Percentiles rank a stretch among this genome's conserved stretches.
phyloP scores from a whole-genome alignment of 2,113 vertebrate genomes.

The Numenius arquata region DNA sequence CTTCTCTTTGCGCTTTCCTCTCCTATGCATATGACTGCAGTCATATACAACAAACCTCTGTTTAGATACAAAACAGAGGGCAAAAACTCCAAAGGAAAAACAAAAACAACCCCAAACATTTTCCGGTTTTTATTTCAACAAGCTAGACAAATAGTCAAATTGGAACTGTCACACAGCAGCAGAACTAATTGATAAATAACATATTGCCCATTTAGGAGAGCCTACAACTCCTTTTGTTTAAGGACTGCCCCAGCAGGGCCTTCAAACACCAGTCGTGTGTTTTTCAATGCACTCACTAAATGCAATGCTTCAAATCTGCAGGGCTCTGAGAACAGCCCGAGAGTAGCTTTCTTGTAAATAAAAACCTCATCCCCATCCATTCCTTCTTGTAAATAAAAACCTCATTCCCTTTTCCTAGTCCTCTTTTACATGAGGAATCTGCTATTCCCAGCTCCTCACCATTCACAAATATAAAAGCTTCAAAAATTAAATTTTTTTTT shows the following conservation, averaged over 20 bases:
- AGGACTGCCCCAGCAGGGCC: background rate
- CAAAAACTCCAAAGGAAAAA: background rate
- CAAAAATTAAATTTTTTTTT: background rate
- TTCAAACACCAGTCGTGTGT: rapidly evolving
- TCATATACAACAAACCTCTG: background rate
- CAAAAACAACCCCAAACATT: background rate
- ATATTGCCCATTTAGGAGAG: background rate
- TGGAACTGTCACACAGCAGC: background rate
- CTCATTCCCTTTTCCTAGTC: background rate
- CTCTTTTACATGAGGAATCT: background rate
- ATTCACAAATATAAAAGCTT: background rate
- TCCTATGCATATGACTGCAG: background rate
- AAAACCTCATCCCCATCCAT: background rate
- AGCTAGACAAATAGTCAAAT: background rate
- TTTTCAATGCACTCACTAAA: background rate
- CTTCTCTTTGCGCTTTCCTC: background rate
- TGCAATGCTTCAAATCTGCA: background rate
- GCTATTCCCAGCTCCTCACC: background rate
- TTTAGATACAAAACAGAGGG: background rate
- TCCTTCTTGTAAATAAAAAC: background rate
- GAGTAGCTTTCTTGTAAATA: background rate
- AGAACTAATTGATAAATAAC: background rate
- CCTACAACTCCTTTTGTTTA: background rate
- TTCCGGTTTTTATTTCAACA: background rate
- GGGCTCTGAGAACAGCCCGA: background rate